Base-by-base conservation (phyloP, 2,113 vertebrate species). In the Lampris megalopsis region DNA sequence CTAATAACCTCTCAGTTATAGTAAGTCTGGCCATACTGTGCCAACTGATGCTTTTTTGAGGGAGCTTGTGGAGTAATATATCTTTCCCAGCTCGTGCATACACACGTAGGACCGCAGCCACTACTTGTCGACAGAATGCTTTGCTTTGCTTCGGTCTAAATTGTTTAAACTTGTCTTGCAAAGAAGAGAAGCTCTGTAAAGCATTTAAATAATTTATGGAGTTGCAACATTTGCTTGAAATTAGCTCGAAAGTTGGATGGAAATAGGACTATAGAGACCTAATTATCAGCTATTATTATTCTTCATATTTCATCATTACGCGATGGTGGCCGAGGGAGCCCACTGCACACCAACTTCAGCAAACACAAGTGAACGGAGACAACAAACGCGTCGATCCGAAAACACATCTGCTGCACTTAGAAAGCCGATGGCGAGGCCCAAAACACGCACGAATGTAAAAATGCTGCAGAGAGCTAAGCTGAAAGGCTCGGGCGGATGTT, bases 71-170 rank as follows among this genome's bases (percentile, higher is more conserved):
- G 52, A 82, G 72, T 71, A 64, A 24, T 58, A 71, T 65, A 66
- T 81, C 65, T 75, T 74, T 48, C 40, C 58, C 69, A 35, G 69
- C 76, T 75, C 59, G 45, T 56, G 57, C 75, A 64, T 64, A 53
- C 63, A 80, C 65, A 73, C 77, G 24, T 24, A 59, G 6, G 42
- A 75, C 71, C 52, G 57, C 75, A 67, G 84, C 70, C 68, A 80
- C 74, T 68, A 71, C 84, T 73, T 87, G 83, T 87, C 88, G 90
- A 87, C 83, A 86, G 75, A 84, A 91, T 89, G 83, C 83, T 79
- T 86, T 75, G 65, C 71, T 43, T 78, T 72, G 59, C 84, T 87
- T 88, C 89, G 80, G 90, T 79, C 76, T 62, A 61, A 79, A 70
- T 67, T 9, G 78, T 79, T 75, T 79, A 71, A 65, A 80, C 80